Evolutionary conservation across 2,113 vertebrate genomes (phyloP).

Genomic region (Bucco capensis): DNA sequence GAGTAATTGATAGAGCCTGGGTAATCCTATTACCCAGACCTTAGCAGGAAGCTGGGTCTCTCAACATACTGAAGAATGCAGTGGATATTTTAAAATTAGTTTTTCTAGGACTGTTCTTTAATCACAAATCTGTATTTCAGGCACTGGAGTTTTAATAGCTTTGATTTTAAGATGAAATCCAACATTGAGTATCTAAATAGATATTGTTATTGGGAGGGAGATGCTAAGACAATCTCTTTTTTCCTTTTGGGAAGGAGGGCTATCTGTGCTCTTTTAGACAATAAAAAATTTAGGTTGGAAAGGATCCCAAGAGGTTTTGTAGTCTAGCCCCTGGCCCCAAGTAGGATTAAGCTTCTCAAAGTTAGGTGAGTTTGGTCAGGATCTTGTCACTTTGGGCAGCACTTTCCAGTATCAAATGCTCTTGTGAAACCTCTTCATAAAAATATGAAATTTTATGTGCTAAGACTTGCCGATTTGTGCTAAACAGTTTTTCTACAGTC

Average conservation of each 20-base stretch:
- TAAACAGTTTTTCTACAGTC: no score
- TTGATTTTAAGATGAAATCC: background rate
- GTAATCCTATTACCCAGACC: background rate
- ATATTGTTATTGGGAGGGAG: background rate
- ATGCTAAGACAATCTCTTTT: background rate
- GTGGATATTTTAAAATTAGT: background rate
- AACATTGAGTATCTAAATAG: background rate
- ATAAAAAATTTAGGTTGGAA: no score
- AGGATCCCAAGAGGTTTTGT: no score
- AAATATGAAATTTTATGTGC: no score
- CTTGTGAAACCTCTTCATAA: no score
- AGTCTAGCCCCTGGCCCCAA: no score
- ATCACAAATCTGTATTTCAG: background rate
- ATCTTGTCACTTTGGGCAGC: no score
- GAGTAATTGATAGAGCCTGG: constrained; percentile 13
- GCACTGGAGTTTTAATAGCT: background rate
- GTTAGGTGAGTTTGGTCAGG: no score
- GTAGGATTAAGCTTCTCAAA: no score
- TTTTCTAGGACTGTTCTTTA: background rate
- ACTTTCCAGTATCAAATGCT: no score
- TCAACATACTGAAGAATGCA: background rate
- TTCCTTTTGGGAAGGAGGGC: background rate
- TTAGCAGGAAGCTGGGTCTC: background rate
- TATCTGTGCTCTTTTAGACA: background rate
- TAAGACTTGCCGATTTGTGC: no score